phyloP scores from a whole-genome alignment of 2,888 invertebrate genomes.

The Parelbella ahira region DNA sequence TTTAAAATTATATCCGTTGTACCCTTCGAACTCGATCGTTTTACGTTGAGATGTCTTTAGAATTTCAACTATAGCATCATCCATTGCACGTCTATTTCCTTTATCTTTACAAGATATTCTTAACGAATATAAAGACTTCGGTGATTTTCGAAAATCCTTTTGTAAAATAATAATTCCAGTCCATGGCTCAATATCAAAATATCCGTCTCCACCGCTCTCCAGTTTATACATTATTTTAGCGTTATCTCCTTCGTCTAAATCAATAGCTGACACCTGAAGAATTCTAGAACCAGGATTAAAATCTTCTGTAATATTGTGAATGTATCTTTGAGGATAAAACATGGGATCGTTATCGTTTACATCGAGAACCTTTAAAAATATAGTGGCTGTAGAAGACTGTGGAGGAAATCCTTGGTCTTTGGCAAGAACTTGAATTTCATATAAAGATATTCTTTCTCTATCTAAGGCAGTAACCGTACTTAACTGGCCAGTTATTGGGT shows the following conservation, averaged over 20 bases:
- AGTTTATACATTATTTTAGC: conserved; percentile 89
- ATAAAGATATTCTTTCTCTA: conserved; percentile 88
- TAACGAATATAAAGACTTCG: conserved; percentile 86
- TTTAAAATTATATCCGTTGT: conserved; percentile 89
- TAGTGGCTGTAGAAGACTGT: conserved; percentile 93
- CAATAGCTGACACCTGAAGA: conserved; percentile 88
- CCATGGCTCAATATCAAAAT: conserved; percentile 89
- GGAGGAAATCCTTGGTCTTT: conserved; percentile 95
- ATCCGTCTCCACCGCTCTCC: conserved; percentile 88
- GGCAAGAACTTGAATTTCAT: conserved; percentile 92
- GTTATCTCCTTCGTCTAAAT: conserved; percentile 94
- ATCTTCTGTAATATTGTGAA: conserved; percentile 87
- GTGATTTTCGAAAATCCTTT: conserved; percentile 82
- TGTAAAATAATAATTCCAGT: conserved; percentile 88
- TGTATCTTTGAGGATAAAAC: conserved; percentile 94
- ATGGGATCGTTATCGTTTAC: conserved; percentile 95
- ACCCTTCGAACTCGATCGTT: conserved; percentile 87
- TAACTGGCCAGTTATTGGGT: conserved; percentile 91
- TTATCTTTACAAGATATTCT: conserved; percentile 90
- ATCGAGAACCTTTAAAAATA: conserved; percentile 89
- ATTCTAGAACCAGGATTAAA: conserved; percentile 83
- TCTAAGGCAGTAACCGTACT: conserved; percentile 89
- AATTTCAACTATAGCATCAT: conserved; percentile 90
- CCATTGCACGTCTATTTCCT: conserved; percentile 86
- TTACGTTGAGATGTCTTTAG: conserved; percentile 86